Percentiles rank a stretch among this genome's conserved stretches.
These are phyloP conservation scores for Proales similis DNA, from an alignment of 1,140 invertebrate genomes.

Conservation along the genomic window DNA sequence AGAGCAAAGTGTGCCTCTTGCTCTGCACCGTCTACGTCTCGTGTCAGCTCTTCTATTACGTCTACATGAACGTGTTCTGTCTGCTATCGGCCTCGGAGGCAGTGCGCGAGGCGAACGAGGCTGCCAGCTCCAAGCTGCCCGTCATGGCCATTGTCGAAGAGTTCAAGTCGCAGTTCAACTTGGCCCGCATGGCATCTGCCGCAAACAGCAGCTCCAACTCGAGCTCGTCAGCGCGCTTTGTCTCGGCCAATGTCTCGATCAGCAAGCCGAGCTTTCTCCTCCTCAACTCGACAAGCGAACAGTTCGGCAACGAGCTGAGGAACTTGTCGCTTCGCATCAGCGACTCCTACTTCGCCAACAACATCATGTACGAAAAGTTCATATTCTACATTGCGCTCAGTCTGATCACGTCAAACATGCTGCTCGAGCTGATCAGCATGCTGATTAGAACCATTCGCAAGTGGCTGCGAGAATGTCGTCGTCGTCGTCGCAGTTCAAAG, in stretches of 20 bases:
- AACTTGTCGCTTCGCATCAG: too few species aligned
- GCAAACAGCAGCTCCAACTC: too few species aligned
- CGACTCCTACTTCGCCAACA: constrained; percentile 13
- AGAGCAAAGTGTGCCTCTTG: constrained; percentile 31
- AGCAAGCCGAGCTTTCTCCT: too few species aligned
- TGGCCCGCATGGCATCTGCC: too few species aligned
- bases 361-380: constrained; percentile 34
- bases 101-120: constrained; percentile 4
- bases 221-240: too few species aligned
- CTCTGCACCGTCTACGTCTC: constrained; percentile 22
- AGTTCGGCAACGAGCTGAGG: too few species aligned
- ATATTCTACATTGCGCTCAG: constrained; percentile 30
- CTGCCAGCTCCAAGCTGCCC: too few species aligned
- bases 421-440: constrained; percentile 9
- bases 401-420: constrained; percentile 20
- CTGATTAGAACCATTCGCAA: neutral
- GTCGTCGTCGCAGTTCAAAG: constrained; percentile 24
- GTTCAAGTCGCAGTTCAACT: too few species aligned
- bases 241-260: too few species aligned
- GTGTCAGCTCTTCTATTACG: constrained; percentile 10
- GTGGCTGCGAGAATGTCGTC: neutral
- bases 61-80: constrained; percentile 36
- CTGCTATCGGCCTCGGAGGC: constrained; percentile 21
- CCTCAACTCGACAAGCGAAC: too few species aligned
- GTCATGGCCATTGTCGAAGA: too few species aligned